These are phyloP conservation scores for Oryzaephilus surinamensis DNA, from an alignment of 1,140 invertebrate species.

Conservation along the genomic window DNA sequence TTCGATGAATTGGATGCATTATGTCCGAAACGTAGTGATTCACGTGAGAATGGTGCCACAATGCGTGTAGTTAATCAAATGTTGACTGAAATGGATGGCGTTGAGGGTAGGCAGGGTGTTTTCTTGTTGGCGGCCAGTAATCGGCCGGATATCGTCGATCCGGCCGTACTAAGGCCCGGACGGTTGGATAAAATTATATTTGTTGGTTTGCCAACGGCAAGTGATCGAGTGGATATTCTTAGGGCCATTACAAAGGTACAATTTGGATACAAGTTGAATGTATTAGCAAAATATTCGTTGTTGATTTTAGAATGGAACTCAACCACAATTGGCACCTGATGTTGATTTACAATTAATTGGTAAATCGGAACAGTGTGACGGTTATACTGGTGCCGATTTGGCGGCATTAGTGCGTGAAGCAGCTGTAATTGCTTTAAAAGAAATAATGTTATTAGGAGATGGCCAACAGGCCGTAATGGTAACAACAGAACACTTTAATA, in stretches of 20 bases:
- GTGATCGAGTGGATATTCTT: conserved; percentile 82
- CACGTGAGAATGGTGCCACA: conserved; percentile 49
- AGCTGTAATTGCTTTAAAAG: conserved; percentile 61
- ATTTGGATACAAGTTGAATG: not conserved
- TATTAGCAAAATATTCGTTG: not conserved
- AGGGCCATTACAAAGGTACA: conserved; percentile 81
- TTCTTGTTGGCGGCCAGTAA: conserved; percentile 96
- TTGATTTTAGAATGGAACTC: conserved; percentile 54
- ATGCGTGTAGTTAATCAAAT: conserved; percentile 92
- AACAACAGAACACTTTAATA: conserved; percentile 40
- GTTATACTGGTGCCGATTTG: conserved; percentile 88
- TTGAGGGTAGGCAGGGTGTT: conserved; percentile 79
- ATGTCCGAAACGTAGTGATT: conserved; percentile 52
- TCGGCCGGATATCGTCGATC: conserved; percentile 93
- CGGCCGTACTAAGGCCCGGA: conserved; percentile 88
- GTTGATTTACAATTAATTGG: conserved; percentile 64
- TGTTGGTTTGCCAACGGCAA: conserved; percentile 75
- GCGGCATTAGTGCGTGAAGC: conserved; percentile 78
- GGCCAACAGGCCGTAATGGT: conserved; percentile 33
- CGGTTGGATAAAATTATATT: conserved; percentile 90
- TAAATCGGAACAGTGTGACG: conserved; percentile 53
- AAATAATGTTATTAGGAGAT: conserved; percentile 41
- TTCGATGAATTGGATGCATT: conserved; percentile 98
- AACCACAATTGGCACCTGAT: conserved; percentile 62
- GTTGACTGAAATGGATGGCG: conserved; percentile 97